phyloP scores from a whole-genome alignment of 30 jellyfish, hydroid and myxozoan genomes.

The Hydra vulgaris region DNA sequence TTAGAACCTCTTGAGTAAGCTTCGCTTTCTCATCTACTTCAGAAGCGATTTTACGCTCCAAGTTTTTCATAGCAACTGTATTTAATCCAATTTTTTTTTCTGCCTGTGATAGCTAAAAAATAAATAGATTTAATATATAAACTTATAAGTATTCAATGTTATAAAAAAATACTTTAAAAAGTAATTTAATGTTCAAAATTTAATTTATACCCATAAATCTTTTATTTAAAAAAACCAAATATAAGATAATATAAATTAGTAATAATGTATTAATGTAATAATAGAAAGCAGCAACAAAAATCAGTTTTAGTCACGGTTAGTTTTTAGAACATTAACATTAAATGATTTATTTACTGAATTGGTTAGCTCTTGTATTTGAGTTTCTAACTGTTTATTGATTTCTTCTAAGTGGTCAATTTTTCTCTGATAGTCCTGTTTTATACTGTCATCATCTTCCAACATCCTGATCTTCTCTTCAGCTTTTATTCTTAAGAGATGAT shows the following conservation, averaged over 20 bases:
- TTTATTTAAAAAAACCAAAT: too few relatives aligned
- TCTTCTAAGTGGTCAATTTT: slow-evolving; percentile 51
- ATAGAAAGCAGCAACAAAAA: too few relatives aligned
- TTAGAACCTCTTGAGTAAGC: slow-evolving; percentile 68
- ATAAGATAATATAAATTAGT: too few relatives aligned
- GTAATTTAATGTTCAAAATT: too few relatives aligned
- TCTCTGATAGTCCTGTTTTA: slow-evolving; percentile 32
- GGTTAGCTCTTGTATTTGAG: slow-evolving; percentile 49
- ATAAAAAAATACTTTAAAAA: too few relatives aligned
- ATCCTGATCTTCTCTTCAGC: slow-evolving; percentile 55
- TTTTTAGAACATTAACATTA: too few relatives aligned
- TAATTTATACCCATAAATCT: too few relatives aligned
- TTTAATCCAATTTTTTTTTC: slow-evolving; percentile 72
- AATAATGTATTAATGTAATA: too few relatives aligned
- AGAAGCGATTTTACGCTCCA: slow-evolving; percentile 73
- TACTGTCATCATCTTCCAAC: slow-evolving; percentile 51
- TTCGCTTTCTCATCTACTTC: slow-evolving; percentile 68
- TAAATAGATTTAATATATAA: not conserved
- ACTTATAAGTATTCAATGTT: too few relatives aligned
- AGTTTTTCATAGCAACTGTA: slow-evolving; percentile 57
- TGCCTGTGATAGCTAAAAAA: slow-evolving; percentile 52
- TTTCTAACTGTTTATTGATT: slow-evolving; percentile 36
- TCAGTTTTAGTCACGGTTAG: too few relatives aligned
- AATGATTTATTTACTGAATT: slow-evolving; percentile 38
- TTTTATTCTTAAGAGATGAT: slow-evolving; percentile 40